Evolutionary conservation across 2,113 vertebrate species (phyloP).

Genomic region (Vulpes ferrilata): DNA sequence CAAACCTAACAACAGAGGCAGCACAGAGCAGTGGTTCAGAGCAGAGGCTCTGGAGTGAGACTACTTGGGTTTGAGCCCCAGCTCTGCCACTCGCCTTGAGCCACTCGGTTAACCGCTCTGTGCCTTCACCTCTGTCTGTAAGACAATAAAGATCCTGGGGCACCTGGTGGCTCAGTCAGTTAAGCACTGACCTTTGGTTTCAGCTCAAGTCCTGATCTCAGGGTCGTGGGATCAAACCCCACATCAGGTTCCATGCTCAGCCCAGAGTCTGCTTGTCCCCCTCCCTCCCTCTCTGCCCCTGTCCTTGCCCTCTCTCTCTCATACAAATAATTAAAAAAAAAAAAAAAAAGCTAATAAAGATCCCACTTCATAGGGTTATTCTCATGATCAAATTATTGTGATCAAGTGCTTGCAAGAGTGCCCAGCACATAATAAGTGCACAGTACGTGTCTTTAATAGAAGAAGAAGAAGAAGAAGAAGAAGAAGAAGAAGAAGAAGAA

Average conservation of each 20-base stretch:
- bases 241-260: not conserved
- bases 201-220: not conserved
- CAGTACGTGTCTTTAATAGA: not conserved
- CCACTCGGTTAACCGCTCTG: not conserved
- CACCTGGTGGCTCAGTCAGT: not conserved
- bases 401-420: not conserved
- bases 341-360: not conserved
- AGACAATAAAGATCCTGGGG: not conserved
- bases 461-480: not conserved
- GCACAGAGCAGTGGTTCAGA: not conserved
- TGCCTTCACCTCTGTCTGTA: not conserved
- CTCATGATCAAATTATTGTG: not conserved
- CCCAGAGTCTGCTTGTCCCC: not conserved
- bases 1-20: not conserved
- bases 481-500: no score
- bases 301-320: not conserved
- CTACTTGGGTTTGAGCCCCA: not conserved
- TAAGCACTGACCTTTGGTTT: not conserved
- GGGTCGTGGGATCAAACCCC: not conserved
- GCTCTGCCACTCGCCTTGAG: not conserved
- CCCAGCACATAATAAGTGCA: not conserved
- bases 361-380: not conserved
- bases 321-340: not conserved
- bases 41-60: not conserved
- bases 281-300: not conserved